Percentiles rank a stretch among this genome's conserved stretches.
Evolutionary conservation across 1,140 invertebrate genomes (phyloP).

Genomic region (Hylyphantes graminicola): DNA sequence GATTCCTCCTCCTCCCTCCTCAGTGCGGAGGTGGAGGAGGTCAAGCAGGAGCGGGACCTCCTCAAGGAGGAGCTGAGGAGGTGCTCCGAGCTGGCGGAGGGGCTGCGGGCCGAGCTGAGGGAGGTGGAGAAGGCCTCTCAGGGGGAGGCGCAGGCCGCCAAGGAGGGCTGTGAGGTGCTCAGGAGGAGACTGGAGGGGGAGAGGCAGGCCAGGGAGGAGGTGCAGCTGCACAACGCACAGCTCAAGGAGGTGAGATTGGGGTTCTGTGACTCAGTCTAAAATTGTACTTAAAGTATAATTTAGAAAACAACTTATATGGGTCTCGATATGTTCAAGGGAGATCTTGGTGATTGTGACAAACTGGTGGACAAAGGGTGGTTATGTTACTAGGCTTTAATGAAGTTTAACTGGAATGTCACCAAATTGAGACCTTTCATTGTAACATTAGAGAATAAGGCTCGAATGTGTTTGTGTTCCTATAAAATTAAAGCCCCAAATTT

Average conservation of each 20-base stretch:
- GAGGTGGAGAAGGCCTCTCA: conserved; percentile 68
- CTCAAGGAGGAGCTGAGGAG: conserved; percentile 75
- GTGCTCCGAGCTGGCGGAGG: conserved; percentile 71
- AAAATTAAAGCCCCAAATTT: too few relatives aligned
- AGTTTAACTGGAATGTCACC: too few relatives aligned
- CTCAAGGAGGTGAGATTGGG: conserved; percentile 67
- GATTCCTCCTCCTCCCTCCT: conserved; percentile 63
- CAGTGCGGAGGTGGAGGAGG: conserved; percentile 66
- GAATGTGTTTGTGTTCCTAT: too few relatives aligned
- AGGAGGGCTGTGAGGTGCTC: conserved; percentile 68
- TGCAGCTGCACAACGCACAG: conserved; percentile 74
- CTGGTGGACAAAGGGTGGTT: too few relatives aligned
- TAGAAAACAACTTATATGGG: too few relatives aligned
- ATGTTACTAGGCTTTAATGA: too few relatives aligned
- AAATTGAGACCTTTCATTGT: too few relatives aligned
- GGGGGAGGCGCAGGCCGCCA: conserved; percentile 65
- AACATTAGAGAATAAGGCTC: too few relatives aligned
- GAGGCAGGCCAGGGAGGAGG: conserved; percentile 71
- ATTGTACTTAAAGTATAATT: too few relatives aligned
- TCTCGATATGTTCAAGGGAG: too few relatives aligned
- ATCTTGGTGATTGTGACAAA: too few relatives aligned
- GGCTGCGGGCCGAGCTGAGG: conserved; percentile 72
- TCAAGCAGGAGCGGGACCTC: conserved; percentile 74
- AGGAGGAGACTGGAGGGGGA: conserved; percentile 73
- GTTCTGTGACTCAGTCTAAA: too few relatives aligned